Evolutionary conservation across 2,888 invertebrate genomes (phyloP), one percentile per base, ranked within the genome.

Genomic region (Parnassius apollo): DNA sequence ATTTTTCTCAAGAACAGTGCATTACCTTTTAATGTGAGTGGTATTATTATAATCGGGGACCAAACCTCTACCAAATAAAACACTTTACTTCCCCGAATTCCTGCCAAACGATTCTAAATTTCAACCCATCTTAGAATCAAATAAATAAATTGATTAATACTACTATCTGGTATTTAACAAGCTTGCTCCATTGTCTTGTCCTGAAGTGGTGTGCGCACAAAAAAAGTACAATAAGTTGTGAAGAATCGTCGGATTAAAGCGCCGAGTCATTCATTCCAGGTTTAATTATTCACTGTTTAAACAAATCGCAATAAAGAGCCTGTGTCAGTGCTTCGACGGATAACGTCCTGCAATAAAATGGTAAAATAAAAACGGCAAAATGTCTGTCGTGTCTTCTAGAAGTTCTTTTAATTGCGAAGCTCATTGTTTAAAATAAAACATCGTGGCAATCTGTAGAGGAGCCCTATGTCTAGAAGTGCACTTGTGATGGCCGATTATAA

Each of bases 211-310:
- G 71, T 74, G 71, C 70, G 75, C 70, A 76, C 75, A 80, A 84
- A 82, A 18, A 86, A 82, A 75, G 72, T 72, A 78, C 76, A 80
- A 78, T 76, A 80, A 80, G 74, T 72, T 68, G 68, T 74, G 67
- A 81, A 78, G 78, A 78, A 77, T 82, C 76, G 76, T 73, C 71
- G 78, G 84, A 85, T 85, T 84, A 84, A 88, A 89, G 81, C 77
- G 81, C 76, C 76, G 76, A 82, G 76, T 84, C 85, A 85, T 86
- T 87, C 85, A 83, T 84, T 85, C 77, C 72, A 69, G 78, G 82
- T 87, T 90, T 91, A 90, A 91, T 91, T 90, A 88, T 88, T 82
- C 82, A 76, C 83, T 88, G 85, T 88, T 90, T 87, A 90, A 90
- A 90, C 85, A 89, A 85, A 88, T 86, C 83, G 83, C 82, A 85